Evolutionary conservation across 2,888 invertebrate genomes (phyloP), one percentile per base, ranked within the genome.

Genomic region (Monoplex corrugatus): DNA sequence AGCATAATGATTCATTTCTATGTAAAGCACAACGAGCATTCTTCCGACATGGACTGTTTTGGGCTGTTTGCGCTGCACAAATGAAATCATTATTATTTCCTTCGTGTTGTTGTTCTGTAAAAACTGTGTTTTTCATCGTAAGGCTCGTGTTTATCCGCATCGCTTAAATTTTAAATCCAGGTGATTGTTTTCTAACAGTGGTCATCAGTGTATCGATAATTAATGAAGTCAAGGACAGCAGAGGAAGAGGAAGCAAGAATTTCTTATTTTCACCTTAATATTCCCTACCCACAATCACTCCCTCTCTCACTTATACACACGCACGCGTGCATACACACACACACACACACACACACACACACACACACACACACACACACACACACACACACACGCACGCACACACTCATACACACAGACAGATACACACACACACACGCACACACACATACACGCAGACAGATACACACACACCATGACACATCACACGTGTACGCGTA

Each of bases 341-440:
- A 82, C 82, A 82, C 45, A 82, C 82, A 43, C 32, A 44, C 44
- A 82, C 45, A 45, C 32, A 82, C 82, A 82, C 82, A 82, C 82
- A 44, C 82, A 43, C 44, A 82, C 82, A 35, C 45, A 45, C 82
- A n/a, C 82, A 44, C 82, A 43, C 82, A 82, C 45, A 43, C 82
- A 82, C 32, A n/a, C 82, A 82, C 45, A 28, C 45, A 82, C 82
- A 23, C 82, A 82, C 82, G 28, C 44, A 43, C 45, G 44, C 19
- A 44, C 82, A 10, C 82, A 43, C 82, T 13, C 45, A 82, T 28
- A 43, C 45, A 44, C 82, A 43, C 32, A 45, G n/a, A 43, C 82
- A 82, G 43, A 82, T 44, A n/a, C 82, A 43, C 82, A 43, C 43
- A 75, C 75, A 35, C 75, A 75, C 75, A 35, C 35, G 35, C 75